Percentiles rank a stretch among this genome's conserved stretches.
Conservation (phyloP, 2,888 invertebrate species). For the Hyalella azteca region DNA sequence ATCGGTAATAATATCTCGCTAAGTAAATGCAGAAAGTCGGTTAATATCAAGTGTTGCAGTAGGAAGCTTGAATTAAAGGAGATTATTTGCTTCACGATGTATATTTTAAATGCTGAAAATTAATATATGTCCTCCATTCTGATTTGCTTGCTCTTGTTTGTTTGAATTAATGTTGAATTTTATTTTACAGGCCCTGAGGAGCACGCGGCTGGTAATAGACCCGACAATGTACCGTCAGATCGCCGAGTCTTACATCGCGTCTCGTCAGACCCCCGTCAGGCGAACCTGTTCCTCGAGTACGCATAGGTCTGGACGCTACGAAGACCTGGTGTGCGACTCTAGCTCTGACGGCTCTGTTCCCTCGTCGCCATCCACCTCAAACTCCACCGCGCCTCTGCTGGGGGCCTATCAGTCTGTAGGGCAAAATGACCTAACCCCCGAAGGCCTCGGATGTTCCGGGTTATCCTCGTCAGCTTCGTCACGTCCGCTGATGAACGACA, state of each 20-base stretch:
- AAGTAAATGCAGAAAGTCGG: too few relatives aligned
- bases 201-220: conserved; percentile 53
- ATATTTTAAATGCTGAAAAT: too few relatives aligned
- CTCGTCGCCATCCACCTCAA: conserved; percentile 1
- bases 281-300: conserved; percentile 43
- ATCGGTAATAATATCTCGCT: too few relatives aligned
- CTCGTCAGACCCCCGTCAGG: conserved; percentile 45
- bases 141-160: too few relatives aligned
- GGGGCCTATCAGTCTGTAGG: not conserved
- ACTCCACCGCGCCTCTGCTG: not conserved
- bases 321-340: conserved; percentile 52
- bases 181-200: conserved; percentile 45
- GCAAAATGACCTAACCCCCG: not conserved
- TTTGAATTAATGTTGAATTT: not conserved
- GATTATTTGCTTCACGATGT: too few relatives aligned
- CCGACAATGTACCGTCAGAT: conserved; percentile 52
- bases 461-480: too few relatives aligned
- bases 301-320: not conserved
- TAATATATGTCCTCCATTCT: too few relatives aligned
- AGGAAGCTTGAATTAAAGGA: too few relatives aligned
- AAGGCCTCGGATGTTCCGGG: not conserved
- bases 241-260: conserved; percentile 55
- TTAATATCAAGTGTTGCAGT: too few relatives aligned
- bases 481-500: too few relatives aligned
- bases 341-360: conserved; percentile 1